Evolutionary conservation across 1,140 invertebrate species (phyloP).

Genomic region (Drosophila busckii): DNA sequence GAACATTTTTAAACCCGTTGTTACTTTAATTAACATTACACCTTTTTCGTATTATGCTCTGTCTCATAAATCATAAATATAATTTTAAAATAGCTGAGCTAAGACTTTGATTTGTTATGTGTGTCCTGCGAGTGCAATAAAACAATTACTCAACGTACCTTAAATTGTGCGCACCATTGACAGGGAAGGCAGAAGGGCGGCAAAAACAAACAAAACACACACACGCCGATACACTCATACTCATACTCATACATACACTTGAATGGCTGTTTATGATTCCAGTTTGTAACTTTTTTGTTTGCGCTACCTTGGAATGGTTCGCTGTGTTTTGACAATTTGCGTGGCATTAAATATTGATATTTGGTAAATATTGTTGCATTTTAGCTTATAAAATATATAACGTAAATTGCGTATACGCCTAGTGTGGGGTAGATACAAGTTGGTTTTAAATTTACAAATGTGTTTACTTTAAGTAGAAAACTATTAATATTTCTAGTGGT

Average conservation of each 20-base stretch:
- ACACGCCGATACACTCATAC: slow-evolving; percentile 6
- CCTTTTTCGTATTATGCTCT: too few relatives aligned
- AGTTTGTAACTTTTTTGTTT: slow-evolving; percentile 46
- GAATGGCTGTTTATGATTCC: slow-evolving; percentile 30
- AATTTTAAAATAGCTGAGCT: slow-evolving; percentile 19
- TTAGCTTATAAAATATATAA: slow-evolving; percentile 8
- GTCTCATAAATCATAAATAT: slow-evolving; percentile 34
- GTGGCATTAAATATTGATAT: slow-evolving; percentile 59
- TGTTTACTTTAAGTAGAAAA: too few relatives aligned
- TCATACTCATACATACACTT: slow-evolving; percentile 1
- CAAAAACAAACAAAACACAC: slow-evolving; percentile 26
- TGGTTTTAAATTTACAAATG: too few relatives aligned
- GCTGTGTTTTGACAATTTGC: slow-evolving; percentile 52
- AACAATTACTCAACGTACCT: slow-evolving; percentile 61
- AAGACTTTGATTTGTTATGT: slow-evolving; percentile 44
- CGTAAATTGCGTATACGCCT: slow-evolving; percentile 38
- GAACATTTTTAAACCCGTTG: too few relatives aligned
- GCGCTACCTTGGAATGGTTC: slow-evolving; percentile 33
- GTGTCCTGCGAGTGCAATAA: slow-evolving; percentile 62
- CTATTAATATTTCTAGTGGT: slow-evolving; percentile 14
- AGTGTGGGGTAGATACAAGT: too few relatives aligned
- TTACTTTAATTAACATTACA: too few relatives aligned
- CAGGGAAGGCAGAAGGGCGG: slow-evolving; percentile 9
- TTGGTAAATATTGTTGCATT: slow-evolving; percentile 51
- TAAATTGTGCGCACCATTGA: slow-evolving; percentile 50